phyloP scores from a whole-genome alignment of 2,113 vertebrate genomes.

The Phrynosoma blainvillii region DNA sequence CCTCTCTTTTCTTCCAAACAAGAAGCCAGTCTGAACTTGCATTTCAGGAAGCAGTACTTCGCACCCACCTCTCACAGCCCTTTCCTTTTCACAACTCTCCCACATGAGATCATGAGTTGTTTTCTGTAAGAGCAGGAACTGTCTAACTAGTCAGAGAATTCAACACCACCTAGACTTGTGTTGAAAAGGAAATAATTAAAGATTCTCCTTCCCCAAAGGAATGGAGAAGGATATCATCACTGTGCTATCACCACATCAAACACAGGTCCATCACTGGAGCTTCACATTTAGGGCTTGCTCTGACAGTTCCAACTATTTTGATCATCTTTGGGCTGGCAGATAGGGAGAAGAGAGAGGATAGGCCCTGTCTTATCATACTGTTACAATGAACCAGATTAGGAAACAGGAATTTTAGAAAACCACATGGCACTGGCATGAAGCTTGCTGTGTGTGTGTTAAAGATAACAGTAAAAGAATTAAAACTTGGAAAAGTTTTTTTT shows the following conservation, averaged over 20 bases:
- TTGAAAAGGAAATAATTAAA: background rate
- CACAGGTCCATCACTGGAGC: background rate
- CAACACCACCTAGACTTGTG: background rate
- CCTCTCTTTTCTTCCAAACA: background rate
- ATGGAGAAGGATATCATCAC: background rate
- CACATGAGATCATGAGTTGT: background rate
- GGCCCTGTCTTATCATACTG: background rate
- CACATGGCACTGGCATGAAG: background rate
- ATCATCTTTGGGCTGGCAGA: background rate
- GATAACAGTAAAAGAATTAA: background rate
- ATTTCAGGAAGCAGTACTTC: background rate
- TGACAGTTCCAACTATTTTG: background rate
- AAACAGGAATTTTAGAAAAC: background rate
- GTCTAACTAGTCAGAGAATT: background rate
- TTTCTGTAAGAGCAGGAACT: background rate
- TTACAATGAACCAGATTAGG: background rate
- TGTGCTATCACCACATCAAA: background rate
- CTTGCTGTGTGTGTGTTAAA: background rate
- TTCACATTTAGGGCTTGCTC: background rate
- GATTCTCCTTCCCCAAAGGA: background rate
- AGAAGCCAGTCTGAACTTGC: background rate
- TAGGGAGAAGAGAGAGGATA: background rate
- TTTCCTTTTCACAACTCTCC: conserved; percentile 1
- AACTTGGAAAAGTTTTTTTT: background rate
- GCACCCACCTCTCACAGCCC: background rate